Base-by-base conservation (phyloP, 2,888 invertebrate genomes). In the Thymelicus acteon region DNA sequence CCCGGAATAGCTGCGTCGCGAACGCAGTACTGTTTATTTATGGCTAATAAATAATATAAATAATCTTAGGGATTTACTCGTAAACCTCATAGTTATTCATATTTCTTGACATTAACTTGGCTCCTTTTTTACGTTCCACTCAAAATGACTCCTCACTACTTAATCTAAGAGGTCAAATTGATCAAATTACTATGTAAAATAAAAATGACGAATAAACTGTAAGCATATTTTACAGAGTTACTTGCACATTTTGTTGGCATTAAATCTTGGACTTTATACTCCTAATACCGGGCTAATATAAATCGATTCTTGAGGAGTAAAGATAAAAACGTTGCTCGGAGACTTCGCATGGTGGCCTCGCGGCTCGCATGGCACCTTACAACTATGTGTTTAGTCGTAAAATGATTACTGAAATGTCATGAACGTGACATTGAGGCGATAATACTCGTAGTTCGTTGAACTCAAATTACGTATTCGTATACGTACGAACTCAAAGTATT, bases 1-100 rank as follows among this genome's bases (percentile, higher is more conserved):
- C 39, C 58, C n/a, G 58, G n/a, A 58, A 58, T 58, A 7, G 58
- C 58, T 58, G 58, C n/a, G 58, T 58, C 58, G 58, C 13, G n/a
- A 15, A 52, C 24, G 13, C 13, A 1, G 13, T 37, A 39, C n/a
- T 39, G n/a, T 39, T 7, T 58, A 39, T 58, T 31, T 57, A 57
- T 57, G 24, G 13, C 57, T 52, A 52, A n/a, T n/a, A n/a, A n/a
- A n/a, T n/a, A n/a, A n/a, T n/a, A n/a, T n/a, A n/a, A n/a, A n/a
- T n/a, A n/a, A 57, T 57, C 57, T 57, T 57, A 57, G 12, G 57
- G 57, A 37, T 52, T 52, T 52, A 24, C 24, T 54, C 54, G 24
- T 54, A 12, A 24, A 54, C 54, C 54, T 8, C 12, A 19, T 6
- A 19, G 2, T 13, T 52, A 52, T 7, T 2, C 8, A 54, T 54